Conservation (phyloP, 2,888 invertebrate genomes). For the Tolmerus cingulatus region DNA sequence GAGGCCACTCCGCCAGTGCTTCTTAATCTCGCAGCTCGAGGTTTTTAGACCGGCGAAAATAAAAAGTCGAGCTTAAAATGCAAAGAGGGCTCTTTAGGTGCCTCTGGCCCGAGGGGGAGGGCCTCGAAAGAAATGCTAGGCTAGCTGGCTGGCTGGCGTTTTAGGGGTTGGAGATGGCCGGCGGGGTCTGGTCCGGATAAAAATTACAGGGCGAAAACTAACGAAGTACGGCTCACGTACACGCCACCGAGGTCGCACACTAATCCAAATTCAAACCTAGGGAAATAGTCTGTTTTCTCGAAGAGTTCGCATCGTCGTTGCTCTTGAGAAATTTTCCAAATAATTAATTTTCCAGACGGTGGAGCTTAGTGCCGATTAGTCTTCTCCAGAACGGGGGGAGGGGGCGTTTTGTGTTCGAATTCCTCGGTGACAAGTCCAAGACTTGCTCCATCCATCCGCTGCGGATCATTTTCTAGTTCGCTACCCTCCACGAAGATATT, state of each 20-base stretch:
- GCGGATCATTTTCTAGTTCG: conserved; percentile 2
- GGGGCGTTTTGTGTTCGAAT: background rate
- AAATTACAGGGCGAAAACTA: conserved; percentile 5
- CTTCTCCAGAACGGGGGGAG: background rate
- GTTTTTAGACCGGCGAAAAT: background rate
- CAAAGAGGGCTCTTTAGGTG: background rate
- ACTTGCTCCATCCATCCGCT: background rate
- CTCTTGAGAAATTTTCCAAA: background rate
- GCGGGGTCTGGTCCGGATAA: background rate
- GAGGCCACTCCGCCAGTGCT: background rate
- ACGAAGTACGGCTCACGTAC: conserved; percentile 4
- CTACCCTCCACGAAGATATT: background rate
- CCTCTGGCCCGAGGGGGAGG: background rate
- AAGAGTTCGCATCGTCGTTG: background rate
- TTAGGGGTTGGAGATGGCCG: background rate
- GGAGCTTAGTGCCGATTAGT: conserved; percentile 16
- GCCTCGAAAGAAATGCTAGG: background rate
- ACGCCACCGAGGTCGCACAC: background rate
- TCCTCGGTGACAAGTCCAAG: background rate
- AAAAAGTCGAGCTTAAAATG: background rate
- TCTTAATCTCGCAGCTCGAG: background rate
- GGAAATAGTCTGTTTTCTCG: conserved; percentile 22
- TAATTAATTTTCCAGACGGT: conserved; percentile 27
- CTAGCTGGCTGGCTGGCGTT: background rate
- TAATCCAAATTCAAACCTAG: background rate